Evolutionary conservation across 2,888 invertebrate genomes (phyloP), one percentile per base, ranked within the genome.

Genomic region (Eupithecia inturbata): DNA sequence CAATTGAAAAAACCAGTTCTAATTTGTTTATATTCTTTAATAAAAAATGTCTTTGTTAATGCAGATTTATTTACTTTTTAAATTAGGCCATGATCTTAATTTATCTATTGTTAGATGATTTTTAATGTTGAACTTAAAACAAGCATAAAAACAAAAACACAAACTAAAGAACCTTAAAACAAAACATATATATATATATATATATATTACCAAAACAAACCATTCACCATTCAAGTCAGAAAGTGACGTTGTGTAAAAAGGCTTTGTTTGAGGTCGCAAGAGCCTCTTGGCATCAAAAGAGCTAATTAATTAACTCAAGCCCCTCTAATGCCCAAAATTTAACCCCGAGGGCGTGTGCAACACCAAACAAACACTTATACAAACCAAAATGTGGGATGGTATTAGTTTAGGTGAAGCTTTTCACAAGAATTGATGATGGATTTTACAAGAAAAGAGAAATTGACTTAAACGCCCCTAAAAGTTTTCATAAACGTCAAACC

Each of bases 271-370:
- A 79, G 81, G 81, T 79, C 80, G 79, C 75, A 80, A 76, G 78
- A 78, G 74, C 79, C 77, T 79, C 84, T 82, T 81, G 82, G 83
- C 83, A 84, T 84, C 87, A 88, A 88, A 88, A 84, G 83, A 80
- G 83, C 85, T 89, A 90, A 92, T 92, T 92, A 92, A 92, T 91
- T 91, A 91, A 86, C 84, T 84, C 81, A 84, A 88, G 87, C 82
- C 83, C 81, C 85, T 83, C 81, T 83, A 82, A 85, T 84, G 81
- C 79, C 79, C 79, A 80, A 81, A 87, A 85, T 85, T 84, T 83
- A 84, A 84, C 85, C 85, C 84, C 77, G 31, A 82, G 81, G 81
- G 79, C 81, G 79, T 78, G 81, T 73, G 80, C 81, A 81, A 80
- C 80, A 81, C 81, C 79, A 71, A 72, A 63, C 67, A 67, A 71